phyloP scores from a whole-genome alignment of 2,888 invertebrate genomes.

The Apamea monoglypha region DNA sequence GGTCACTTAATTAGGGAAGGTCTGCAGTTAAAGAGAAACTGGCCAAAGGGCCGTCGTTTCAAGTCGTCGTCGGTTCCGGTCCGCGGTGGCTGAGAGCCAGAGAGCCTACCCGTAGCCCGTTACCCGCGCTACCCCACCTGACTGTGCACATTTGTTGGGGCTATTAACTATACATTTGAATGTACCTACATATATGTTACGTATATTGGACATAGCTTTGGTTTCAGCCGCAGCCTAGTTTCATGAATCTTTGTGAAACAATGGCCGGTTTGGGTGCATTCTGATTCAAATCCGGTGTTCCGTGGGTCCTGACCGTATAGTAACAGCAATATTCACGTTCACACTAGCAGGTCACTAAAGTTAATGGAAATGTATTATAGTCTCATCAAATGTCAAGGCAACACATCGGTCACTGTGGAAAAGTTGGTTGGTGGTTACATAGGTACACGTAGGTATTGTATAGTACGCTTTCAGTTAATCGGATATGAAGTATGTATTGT shows the following conservation, averaged over 20 bases:
- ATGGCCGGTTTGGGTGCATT: neutral
- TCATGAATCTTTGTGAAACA: conserved; percentile 9
- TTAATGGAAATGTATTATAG: conserved; percentile 12
- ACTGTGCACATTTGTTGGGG: conserved; percentile 51
- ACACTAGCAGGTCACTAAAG: neutral
- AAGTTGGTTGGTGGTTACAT: neutral
- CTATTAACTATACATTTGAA: conserved; percentile 14
- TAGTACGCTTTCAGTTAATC: conserved; percentile 25
- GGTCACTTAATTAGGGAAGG: conserved; percentile 77
- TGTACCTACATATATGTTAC: neutral
- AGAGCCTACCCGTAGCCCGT: neutral
- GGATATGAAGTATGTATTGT: conserved; percentile 49
- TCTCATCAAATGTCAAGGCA: conserved; percentile 40
- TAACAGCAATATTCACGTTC: neutral
- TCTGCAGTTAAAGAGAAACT: conserved; percentile 76
- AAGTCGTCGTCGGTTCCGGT: conserved; percentile 70
- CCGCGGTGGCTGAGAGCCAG: conserved; percentile 39
- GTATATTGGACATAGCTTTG: neutral
- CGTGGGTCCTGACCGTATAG: neutral
- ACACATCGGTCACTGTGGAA: conserved; percentile 21
- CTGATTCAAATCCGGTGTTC: conserved; percentile 11
- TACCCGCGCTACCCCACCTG: conserved; percentile 46
- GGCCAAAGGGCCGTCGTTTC: conserved; percentile 67
- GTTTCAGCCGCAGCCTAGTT: neutral
- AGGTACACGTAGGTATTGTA: neutral